phyloP scores from a whole-genome alignment of 2,797 vertebrate genomes.

The Esox masquinongy region DNA sequence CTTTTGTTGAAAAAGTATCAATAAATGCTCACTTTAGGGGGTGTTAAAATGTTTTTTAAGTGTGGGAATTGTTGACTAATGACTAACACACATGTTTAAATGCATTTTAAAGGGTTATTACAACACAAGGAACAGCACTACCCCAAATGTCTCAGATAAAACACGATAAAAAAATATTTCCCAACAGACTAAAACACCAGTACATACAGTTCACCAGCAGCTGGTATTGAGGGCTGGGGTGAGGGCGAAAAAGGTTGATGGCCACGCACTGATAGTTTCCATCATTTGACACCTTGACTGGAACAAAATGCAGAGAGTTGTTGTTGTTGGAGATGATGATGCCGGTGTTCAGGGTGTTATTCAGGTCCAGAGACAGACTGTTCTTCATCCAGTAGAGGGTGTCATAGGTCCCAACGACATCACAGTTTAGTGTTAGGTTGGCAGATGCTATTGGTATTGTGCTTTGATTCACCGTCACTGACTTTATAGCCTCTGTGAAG shows the following conservation, averaged over 20 bases:
- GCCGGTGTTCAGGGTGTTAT: neutral
- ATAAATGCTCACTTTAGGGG: too few species aligned
- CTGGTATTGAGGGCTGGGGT: conserved; percentile 31
- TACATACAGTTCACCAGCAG: conserved; percentile 70
- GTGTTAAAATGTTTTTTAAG: too few species aligned
- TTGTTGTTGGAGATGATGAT: conserved; percentile 22
- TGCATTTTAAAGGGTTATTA: neutral
- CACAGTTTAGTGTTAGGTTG: conserved; percentile 65
- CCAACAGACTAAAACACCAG: neutral
- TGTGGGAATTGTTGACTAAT: too few species aligned
- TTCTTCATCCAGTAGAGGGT: conserved; percentile 63
- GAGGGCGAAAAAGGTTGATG: conserved; percentile 25
- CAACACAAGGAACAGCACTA: too few species aligned
- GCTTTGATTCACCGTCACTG: conserved; percentile 48
- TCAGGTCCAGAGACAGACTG: conserved; percentile 8
- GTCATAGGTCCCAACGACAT: conserved; percentile 54
- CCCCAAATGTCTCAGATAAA: neutral
- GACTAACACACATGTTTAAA: too few species aligned
- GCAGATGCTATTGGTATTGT: conserved; percentile 48
- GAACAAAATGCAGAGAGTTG: conserved; percentile 56
- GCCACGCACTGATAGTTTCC: conserved; percentile 66
- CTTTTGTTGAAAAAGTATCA: too few species aligned
- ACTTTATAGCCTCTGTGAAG: conserved; percentile 54
- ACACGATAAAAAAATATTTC: neutral
- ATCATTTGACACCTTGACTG: conserved; percentile 33